Evolutionary conservation across 2,113 vertebrate species (phyloP).

Genomic region (Microtus pennsylvanicus): DNA sequence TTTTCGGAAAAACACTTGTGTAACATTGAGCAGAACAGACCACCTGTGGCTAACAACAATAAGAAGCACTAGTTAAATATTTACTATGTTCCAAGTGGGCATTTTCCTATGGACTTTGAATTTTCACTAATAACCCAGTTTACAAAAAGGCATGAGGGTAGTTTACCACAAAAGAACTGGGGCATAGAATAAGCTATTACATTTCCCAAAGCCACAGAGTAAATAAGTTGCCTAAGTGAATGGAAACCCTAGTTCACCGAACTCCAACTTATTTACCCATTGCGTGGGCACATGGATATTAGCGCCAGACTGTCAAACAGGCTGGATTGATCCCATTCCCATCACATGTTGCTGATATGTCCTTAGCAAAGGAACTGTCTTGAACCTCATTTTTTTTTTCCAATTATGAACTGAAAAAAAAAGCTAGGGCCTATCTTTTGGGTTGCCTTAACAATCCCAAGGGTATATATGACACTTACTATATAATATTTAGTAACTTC

Average conservation of each 20-base stretch:
- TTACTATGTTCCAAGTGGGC: not conserved
- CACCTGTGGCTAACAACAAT: not conserved
- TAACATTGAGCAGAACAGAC: not conserved
- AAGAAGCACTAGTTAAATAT: not conserved
- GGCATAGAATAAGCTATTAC: not conserved
- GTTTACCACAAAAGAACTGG: not conserved
- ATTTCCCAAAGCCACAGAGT: not conserved
- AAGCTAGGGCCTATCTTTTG: not conserved
- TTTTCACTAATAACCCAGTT: not conserved
- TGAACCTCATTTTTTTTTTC: not conserved
- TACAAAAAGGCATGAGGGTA: not conserved
- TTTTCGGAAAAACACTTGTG: not conserved
- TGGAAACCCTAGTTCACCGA: not conserved
- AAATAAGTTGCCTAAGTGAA: not conserved
- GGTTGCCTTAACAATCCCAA: not conserved
- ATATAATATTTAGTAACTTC: accelerated
- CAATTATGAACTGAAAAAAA: not conserved
- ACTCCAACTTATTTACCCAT: not conserved
- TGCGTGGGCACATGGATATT: too few species aligned
- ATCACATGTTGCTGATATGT: too few species aligned
- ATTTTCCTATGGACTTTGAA: not conserved
- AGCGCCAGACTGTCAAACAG: not conserved
- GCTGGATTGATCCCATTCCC: not conserved
- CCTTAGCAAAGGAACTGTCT: not conserved
- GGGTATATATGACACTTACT: not conserved